phyloP scores from a whole-genome alignment of 2,797 vertebrate genomes.

The Tamandua tetradactyla region DNA sequence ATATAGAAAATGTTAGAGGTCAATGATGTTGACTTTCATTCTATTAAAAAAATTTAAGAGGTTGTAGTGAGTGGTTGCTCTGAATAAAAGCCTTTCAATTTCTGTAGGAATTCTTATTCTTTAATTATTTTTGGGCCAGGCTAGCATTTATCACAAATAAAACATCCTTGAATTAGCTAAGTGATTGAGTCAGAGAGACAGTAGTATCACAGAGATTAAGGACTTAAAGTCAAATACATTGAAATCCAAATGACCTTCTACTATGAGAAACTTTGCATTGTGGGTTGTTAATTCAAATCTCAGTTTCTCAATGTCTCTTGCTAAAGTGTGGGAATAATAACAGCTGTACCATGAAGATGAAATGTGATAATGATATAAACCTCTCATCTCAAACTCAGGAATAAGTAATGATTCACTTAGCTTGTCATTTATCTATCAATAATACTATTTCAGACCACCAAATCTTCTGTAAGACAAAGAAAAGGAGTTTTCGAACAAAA shows the following conservation, averaged over 20 bases:
- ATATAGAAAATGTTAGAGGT: background rate
- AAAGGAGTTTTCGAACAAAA: background rate
- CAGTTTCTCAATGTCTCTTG: background rate
- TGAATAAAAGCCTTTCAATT: background rate
- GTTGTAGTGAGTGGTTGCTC: background rate
- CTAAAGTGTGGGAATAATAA: background rate
- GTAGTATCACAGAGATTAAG: background rate
- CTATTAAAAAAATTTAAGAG: background rate
- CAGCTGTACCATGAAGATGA: background rate
- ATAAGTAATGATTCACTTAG: background rate
- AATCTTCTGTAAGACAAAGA: background rate
- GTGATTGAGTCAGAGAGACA: background rate
- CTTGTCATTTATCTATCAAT: background rate
- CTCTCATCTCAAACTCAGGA: background rate
- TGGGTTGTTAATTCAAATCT: background rate
- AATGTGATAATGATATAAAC: background rate
- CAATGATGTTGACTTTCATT: background rate
- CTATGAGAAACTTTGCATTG: background rate
- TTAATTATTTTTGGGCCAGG: background rate
- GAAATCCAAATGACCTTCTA: background rate
- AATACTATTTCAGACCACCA: background rate
- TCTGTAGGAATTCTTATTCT: background rate
- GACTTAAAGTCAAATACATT: background rate
- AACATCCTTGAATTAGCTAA: background rate
- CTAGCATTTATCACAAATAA: background rate